phyloP scores from a whole-genome alignment of 2,888 invertebrate species.

The Cremastinae sp. region DNA sequence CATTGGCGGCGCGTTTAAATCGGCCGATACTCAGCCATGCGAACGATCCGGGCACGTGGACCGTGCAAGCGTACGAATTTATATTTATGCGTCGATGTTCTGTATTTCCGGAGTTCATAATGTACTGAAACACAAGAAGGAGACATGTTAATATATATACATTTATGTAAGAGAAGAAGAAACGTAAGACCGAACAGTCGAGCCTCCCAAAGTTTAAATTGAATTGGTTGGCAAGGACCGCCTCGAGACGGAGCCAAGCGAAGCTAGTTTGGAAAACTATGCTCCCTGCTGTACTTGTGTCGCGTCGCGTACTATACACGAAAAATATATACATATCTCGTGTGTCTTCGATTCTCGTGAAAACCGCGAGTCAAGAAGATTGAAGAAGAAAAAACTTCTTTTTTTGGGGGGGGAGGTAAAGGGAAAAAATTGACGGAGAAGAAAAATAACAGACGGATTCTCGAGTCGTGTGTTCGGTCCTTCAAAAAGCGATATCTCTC shows the following conservation, averaged over 20 bases:
- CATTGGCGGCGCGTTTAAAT: constrained; percentile 43
- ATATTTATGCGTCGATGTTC: too few relatives aligned
- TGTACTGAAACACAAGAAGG: not conserved
- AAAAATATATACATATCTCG: constrained; percentile 35
- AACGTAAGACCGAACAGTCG: constrained; percentile 45
- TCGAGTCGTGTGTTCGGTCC: too few relatives aligned
- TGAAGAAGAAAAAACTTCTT: constrained; percentile 23
- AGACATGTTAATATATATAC: too few relatives aligned
- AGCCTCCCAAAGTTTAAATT: constrained; percentile 78
- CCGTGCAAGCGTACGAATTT: not conserved
- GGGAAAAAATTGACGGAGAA: not conserved
- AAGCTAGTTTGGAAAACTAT: constrained; percentile 75
- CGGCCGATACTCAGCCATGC: too few relatives aligned
- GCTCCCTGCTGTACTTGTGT: constrained; percentile 63
- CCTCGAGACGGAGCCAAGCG: constrained; percentile 68
- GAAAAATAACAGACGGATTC: too few relatives aligned
- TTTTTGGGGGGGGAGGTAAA: too few relatives aligned
- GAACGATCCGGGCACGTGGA: too few relatives aligned
- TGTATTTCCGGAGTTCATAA: constrained; percentile 3
- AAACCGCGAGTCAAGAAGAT: constrained; percentile 48
- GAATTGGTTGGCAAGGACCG: constrained; percentile 76
- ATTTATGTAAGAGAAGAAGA: constrained; percentile 12
- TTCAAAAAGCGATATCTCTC: too few relatives aligned
- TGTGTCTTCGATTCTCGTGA: constrained; percentile 50
- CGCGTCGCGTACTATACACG: constrained; percentile 39